These are phyloP conservation scores for Sterna hirundo DNA, from an alignment of 2,113 vertebrate species.

Conservation along the genomic window DNA sequence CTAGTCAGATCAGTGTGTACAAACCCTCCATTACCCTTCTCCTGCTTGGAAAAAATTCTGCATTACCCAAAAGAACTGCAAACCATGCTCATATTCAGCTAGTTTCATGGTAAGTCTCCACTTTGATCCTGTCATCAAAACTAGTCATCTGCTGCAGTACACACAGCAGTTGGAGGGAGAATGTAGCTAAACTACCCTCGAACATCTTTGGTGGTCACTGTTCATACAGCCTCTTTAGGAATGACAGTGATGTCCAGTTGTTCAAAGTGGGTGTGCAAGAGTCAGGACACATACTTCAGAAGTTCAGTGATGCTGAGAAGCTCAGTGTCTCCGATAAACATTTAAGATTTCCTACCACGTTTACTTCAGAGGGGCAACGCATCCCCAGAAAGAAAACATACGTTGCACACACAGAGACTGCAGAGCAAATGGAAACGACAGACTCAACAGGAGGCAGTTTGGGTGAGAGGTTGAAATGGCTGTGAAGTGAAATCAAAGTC, in stretches of 20 bases:
- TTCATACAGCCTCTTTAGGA: not conserved
- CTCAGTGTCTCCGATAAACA: not conserved
- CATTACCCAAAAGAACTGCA: not conserved
- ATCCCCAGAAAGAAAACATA: not conserved
- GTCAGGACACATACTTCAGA: not conserved
- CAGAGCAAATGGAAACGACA: not conserved
- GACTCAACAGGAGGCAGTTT: not conserved
- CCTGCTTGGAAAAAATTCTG: not conserved
- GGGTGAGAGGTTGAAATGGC: not conserved
- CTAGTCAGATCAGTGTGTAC: not conserved
- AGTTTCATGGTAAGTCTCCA: not conserved
- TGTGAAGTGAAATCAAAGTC: not conserved
- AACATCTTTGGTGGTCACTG: not conserved
- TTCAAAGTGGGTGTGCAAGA: not conserved
- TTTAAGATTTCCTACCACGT: not conserved
- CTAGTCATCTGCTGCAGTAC: not conserved
- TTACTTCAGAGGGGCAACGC: not conserved
- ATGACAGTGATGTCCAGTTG: not conserved
- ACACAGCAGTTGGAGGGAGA: rapidly evolving
- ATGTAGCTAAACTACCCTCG: not conserved
- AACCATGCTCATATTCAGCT: not conserved
- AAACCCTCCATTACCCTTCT: not conserved
- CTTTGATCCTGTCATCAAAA: not conserved
- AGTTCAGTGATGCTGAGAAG: not conserved
- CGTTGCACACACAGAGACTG: not conserved